Conservation (phyloP, 35 echinoderm and acorn worm genomes). For the Anneissia japonica region DNA sequence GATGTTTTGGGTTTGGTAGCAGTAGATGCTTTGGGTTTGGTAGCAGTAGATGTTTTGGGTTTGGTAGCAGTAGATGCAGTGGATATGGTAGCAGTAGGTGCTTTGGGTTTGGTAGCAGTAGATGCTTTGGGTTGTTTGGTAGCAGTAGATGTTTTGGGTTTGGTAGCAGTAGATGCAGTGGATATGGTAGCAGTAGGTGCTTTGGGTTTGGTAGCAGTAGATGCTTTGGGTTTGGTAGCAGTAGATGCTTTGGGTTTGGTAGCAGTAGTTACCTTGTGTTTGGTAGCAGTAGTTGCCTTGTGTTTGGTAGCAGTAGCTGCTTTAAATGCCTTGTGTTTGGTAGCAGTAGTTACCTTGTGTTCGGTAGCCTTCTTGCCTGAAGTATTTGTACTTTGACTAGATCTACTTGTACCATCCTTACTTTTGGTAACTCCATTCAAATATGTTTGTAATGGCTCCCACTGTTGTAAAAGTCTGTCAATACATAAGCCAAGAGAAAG, state of each 20-base stretch:
- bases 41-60: not conserved
- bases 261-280: not conserved
- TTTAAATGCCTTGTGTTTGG: not conserved
- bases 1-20: not conserved
- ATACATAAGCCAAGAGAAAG: constrained; percentile 25
- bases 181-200: too few species aligned
- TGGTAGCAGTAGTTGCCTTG: not conserved
- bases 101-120: not conserved
- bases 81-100: constrained; percentile 20
- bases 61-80: too few species aligned
- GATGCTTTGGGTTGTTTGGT: too few species aligned
- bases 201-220: too few species aligned
- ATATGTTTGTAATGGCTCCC: constrained; percentile 22
- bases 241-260: too few species aligned
- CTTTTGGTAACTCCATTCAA: constrained; percentile 7
- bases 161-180: too few species aligned
- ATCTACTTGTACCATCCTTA: not conserved
- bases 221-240: too few species aligned
- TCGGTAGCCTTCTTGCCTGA: not conserved
- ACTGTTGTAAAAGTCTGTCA: constrained; percentile 32
- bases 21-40: not conserved
- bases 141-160: too few species aligned
- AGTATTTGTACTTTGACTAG: not conserved
- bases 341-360: not conserved
- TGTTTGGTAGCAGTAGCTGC: not conserved